Percentiles rank a stretch among this genome's conserved stretches.
Conservation (phyloP, 2,113 vertebrate genomes). For the Eudyptes chrysolophus region DNA sequence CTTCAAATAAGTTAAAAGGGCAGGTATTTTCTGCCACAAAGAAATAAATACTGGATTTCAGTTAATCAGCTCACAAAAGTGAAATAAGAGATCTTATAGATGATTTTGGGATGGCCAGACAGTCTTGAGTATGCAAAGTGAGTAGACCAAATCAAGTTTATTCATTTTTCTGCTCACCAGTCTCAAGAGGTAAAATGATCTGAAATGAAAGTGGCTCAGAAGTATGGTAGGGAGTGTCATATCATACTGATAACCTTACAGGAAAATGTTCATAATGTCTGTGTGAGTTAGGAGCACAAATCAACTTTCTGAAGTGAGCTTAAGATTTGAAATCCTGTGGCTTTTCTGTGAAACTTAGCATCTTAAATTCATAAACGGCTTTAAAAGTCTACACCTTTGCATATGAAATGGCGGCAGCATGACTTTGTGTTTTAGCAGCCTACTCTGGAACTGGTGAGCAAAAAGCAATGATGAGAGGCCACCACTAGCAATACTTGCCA, state of each 20-base stretch:
- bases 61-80: not conserved
- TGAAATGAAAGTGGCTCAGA: not conserved
- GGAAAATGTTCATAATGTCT: not conserved
- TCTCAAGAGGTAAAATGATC: not conserved
- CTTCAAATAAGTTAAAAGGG: not conserved
- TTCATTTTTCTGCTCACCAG: not conserved
- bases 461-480: not conserved
- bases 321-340: not conserved
- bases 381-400: not conserved
- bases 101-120: not conserved
- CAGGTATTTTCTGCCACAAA: not conserved
- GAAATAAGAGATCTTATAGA: not conserved
- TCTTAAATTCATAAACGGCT: not conserved
- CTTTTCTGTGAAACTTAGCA: not conserved
- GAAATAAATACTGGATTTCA: not conserved
- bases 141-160: not conserved
- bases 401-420: not conserved
- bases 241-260: not conserved
- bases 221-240: not conserved
- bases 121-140: not conserved
- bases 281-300: not conserved
- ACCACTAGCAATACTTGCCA: not conserved
- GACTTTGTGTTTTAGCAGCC: not conserved
- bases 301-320: not conserved
- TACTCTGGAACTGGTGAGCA: not conserved